These are phyloP conservation scores for Stylophora pistillata DNA, from an alignment of 64 coral and sea anemone species.

Conservation along the genomic window DNA sequence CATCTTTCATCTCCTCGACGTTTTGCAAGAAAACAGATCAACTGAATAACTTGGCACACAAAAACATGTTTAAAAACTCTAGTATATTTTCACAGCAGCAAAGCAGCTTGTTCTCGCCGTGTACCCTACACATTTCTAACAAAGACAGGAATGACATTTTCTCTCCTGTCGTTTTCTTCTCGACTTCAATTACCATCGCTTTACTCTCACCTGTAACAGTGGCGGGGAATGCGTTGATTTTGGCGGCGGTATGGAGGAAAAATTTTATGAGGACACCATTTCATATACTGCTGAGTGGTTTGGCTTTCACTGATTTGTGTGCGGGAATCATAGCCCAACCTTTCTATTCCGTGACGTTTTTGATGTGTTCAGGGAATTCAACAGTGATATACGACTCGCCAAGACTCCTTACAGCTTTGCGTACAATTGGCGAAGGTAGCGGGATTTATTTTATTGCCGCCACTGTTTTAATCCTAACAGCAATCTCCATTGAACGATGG, in stretches of 20 bases:
- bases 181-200: background rate
- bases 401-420: background rate
- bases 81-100: no score
- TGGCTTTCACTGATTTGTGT: background rate
- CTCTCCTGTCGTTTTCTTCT: background rate
- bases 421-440: background rate
- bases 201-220: background rate
- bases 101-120: no score
- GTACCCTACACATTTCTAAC: no score
- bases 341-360: background rate
- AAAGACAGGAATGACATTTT: no score
- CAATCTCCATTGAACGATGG: no score
- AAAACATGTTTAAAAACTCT: no score
- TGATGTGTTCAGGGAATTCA: no score
- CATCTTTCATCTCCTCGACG: no score
- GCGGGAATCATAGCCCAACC: background rate
- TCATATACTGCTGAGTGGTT: background rate
- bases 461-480: background rate
- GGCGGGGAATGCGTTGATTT: background rate
- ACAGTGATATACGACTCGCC: background rate
- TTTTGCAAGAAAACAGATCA: no score
- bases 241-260: background rate
- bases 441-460: background rate
- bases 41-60: no score
- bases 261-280: background rate